A percentile compares a stretch with the other conserved stretches of the same genome.
phyloP scores from a whole-genome alignment of 2,113 vertebrate genomes.

The Tragulus kanchil region DNA sequence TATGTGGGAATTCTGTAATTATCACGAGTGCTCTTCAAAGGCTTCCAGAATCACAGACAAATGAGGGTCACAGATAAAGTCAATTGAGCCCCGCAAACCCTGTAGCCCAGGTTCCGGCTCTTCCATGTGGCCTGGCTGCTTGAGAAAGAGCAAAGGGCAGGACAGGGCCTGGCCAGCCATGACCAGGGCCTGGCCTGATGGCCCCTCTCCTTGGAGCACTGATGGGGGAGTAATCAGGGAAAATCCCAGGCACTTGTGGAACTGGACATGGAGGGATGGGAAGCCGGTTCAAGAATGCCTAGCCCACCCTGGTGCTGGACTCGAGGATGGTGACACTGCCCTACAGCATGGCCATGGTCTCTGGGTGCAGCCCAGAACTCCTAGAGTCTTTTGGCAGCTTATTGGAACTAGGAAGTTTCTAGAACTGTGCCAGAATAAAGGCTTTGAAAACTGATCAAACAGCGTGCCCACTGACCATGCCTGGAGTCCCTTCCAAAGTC shows the following conservation, averaged over 20 bases:
- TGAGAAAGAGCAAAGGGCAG: neutral
- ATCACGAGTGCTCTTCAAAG: constrained; percentile 58
- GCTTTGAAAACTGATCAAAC: neutral
- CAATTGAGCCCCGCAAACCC: neutral
- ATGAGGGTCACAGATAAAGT: constrained; percentile 35
- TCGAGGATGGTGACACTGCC: neutral
- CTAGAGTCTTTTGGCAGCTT: neutral
- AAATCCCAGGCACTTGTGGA: neutral
- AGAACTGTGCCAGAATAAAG: neutral
- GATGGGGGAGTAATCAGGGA: neutral
- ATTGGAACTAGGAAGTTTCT: neutral
- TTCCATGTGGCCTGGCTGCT: neutral
- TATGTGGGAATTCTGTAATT: constrained; percentile 79
- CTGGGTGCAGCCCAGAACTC: fast-evolving
- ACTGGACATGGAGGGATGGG: neutral
- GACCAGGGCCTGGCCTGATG: neutral
- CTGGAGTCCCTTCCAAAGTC: neutral
- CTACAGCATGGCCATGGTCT: neutral
- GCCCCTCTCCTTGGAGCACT: neutral
- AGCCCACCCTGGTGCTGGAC: neutral
- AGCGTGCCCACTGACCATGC: neutral
- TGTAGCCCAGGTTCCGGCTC: neutral
- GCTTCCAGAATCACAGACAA: constrained; percentile 59
- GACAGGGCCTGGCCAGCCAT: neutral
- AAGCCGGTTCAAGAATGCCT: neutral